These are phyloP conservation scores for Cyprinodon tularosa DNA, from an alignment of 2,113 vertebrate species.

Conservation along the genomic window DNA sequence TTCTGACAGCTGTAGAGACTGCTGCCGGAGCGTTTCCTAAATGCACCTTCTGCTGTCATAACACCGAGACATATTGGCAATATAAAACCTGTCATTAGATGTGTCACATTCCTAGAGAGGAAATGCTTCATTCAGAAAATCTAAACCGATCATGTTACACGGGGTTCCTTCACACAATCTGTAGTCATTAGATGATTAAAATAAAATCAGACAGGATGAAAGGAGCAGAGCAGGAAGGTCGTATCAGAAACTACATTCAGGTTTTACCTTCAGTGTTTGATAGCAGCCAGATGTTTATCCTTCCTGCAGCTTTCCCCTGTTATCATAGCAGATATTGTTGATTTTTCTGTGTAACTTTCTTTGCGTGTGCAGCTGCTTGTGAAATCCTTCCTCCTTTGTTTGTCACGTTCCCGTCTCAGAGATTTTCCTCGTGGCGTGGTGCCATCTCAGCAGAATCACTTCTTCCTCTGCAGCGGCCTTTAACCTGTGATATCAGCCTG, in stretches of 20 bases:
- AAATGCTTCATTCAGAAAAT: not conserved
- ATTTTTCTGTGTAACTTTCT: not conserved
- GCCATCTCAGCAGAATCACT: conserved; percentile 42
- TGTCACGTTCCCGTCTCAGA: conserved; percentile 2
- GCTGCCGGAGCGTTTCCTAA: not conserved
- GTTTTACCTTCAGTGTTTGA: conserved; percentile 6
- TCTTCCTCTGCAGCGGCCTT: conserved; percentile 17
- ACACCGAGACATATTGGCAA: not conserved
- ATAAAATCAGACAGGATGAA: not conserved
- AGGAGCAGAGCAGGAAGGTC: not conserved
- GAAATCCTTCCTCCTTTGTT: conserved; percentile 30
- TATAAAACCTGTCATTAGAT: not conserved
- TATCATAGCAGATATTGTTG: not conserved
- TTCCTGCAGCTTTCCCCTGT: not conserved
- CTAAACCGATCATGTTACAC: not conserved
- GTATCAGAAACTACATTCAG: not conserved
- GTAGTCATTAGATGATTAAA: not conserved
- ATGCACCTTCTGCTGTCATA: not conserved
- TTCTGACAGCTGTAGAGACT: not conserved
- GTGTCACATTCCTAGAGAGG: not conserved
- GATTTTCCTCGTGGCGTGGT: conserved; percentile 4
- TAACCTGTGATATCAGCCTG: conserved; percentile 32
- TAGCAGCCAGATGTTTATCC: not conserved
- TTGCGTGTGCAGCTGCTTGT: not conserved
- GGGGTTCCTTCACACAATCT: not conserved